Evolutionary conservation across 2,797 vertebrate genomes (phyloP).

Genomic region (Manis javanica): DNA sequence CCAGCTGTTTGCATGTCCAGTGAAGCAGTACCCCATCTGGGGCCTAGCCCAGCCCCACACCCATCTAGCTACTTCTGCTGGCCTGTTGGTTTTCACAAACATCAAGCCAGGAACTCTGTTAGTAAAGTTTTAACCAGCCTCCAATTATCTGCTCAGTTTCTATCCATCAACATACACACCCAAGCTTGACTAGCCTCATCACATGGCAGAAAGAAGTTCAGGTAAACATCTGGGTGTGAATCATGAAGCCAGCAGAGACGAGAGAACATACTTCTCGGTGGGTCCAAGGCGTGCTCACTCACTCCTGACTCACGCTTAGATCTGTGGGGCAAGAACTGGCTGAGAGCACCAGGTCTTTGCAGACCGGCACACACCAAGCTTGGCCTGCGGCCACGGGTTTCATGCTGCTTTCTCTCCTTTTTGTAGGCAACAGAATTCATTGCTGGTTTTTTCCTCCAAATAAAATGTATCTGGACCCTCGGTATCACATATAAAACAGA

Average conservation of each 20-base stretch:
- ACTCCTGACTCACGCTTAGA: not conserved
- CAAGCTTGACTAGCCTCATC: not conserved
- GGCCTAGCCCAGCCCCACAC: not conserved
- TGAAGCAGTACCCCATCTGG: accelerated
- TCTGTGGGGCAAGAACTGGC: not conserved
- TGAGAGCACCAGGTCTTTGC: not conserved
- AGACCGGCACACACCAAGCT: accelerated
- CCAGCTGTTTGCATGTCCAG: not conserved
- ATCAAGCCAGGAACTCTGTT: not conserved
- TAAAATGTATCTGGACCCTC: not conserved
- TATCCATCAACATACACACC: not conserved
- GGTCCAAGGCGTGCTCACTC: not conserved
- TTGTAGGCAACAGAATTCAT: not conserved
- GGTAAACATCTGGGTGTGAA: not conserved
- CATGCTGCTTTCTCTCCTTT: not conserved
- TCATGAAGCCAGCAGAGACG: not conserved
- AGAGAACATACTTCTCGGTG: not conserved
- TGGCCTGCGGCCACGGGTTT: not conserved
- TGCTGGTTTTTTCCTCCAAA: not conserved
- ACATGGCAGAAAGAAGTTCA: not conserved
- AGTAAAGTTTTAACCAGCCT: not conserved
- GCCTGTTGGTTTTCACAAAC: not conserved
- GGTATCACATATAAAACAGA: not conserved
- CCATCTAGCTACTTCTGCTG: not conserved
- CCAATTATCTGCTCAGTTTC: not conserved